Percentiles rank a stretch among this genome's conserved stretches.
These are phyloP conservation scores for Lochmaea crataegi DNA, from an alignment of 2,888 invertebrate species.

Conservation along the genomic window DNA sequence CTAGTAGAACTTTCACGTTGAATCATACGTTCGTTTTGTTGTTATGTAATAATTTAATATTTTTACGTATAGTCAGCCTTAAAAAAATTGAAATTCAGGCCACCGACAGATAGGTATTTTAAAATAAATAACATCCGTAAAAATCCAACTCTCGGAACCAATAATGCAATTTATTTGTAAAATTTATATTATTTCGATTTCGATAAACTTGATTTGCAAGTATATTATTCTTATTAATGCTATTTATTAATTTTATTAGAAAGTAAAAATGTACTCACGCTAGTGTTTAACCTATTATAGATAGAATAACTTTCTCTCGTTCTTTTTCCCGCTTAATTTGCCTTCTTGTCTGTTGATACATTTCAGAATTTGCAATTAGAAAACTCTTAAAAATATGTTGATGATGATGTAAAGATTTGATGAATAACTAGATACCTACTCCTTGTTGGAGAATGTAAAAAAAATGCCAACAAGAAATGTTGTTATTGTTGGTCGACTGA, in stretches of 20 bases:
- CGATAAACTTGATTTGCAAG: not conserved
- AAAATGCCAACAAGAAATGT: too few relatives aligned
- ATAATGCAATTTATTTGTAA: not conserved
- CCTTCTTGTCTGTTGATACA: too few relatives aligned
- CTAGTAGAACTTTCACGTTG: slow-evolving; percentile 16
- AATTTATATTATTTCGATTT: not conserved
- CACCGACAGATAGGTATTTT: not conserved
- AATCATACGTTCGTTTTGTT: not conserved
- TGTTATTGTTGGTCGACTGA: too few relatives aligned
- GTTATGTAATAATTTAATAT: not conserved
- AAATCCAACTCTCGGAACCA: not conserved
- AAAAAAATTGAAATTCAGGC: not conserved
- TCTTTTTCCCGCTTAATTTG: not conserved
- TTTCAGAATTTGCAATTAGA: too few relatives aligned
- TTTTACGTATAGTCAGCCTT: not conserved
- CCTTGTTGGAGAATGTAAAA: too few relatives aligned
- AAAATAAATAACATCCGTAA: not conserved
- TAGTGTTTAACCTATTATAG: not conserved
- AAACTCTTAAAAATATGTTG: too few relatives aligned
- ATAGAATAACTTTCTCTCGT: not conserved
- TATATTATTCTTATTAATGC: not conserved
- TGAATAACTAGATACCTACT: too few relatives aligned
- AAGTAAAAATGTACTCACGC: not conserved
- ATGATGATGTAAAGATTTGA: too few relatives aligned
- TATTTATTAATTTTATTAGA: not conserved